Percentiles rank a stretch among this genome's conserved stretches.
These are phyloP conservation scores for Artemia sp. DNA, from an alignment of 2,888 invertebrate genomes.

Conservation along the genomic window DNA sequence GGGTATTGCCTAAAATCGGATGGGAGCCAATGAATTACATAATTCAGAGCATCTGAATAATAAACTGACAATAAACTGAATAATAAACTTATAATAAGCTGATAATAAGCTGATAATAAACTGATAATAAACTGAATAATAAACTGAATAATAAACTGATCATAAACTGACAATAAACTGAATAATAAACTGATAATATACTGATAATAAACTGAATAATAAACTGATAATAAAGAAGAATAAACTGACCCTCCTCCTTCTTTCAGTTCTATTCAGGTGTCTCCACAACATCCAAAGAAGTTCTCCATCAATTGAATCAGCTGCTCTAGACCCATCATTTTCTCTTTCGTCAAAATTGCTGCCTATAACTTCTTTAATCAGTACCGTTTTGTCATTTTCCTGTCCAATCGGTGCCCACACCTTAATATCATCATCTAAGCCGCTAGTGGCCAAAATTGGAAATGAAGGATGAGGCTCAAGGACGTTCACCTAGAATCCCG, in stretches of 20 bases:
- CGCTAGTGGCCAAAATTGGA: constrained; percentile 76
- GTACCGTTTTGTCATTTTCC: constrained; percentile 35
- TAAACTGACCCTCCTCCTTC: constrained; percentile 29
- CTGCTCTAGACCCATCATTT: constrained; percentile 32
- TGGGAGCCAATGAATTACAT: too few relatives aligned
- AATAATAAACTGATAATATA: too few relatives aligned
- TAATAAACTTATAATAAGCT: too few relatives aligned
- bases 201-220: neutral
- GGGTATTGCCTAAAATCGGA: too few relatives aligned
- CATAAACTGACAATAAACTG: too few relatives aligned
- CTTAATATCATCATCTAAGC: constrained; percentile 78
- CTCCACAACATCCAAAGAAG: constrained; percentile 39
- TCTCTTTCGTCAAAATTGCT: constrained; percentile 33
- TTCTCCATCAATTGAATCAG: constrained; percentile 36
- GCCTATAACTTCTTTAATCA: constrained; percentile 38
- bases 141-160: too few relatives aligned
- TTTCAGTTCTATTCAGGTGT: constrained; percentile 34
- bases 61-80: too few relatives aligned
- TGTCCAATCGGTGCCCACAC: constrained; percentile 66
- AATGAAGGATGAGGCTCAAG: constrained; percentile 73
- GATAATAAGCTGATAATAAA: too few relatives aligned
- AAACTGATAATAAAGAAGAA: constrained; percentile 12
- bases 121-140: too few relatives aligned
- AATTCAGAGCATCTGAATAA: too few relatives aligned
- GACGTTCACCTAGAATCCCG: constrained; percentile 54